Percentiles rank a stretch among this genome's conserved stretches.
Evolutionary conservation across 1,140 invertebrate species (phyloP).

Genomic region (Drosophila nigrodunni): DNA sequence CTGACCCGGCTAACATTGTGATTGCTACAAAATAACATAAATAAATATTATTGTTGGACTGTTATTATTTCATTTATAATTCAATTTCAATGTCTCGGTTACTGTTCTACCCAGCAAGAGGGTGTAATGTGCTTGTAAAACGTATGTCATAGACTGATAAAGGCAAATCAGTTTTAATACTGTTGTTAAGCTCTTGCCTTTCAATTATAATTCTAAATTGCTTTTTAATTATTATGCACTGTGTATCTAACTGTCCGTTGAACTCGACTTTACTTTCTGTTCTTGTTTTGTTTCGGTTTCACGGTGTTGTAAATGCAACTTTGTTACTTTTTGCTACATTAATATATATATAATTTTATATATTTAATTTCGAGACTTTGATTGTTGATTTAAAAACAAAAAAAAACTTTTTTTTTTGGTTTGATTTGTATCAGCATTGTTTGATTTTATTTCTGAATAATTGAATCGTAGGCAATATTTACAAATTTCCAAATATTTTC

Average conservation of each 20-base stretch:
- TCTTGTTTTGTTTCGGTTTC: neutral
- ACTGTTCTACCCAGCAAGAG: neutral
- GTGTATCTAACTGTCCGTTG: too few relatives aligned
- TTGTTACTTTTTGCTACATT: constrained; percentile 6
- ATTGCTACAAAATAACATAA: too few relatives aligned
- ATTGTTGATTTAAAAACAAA: constrained; percentile 1
- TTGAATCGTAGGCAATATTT: constrained; percentile 21
- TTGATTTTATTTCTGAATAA: constrained; percentile 7
- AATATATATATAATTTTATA: neutral
- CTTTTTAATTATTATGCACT: too few relatives aligned
- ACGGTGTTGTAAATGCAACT: constrained; percentile 8
- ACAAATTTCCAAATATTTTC: constrained; percentile 51
- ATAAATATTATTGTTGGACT: neutral
- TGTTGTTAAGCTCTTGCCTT: too few relatives aligned
- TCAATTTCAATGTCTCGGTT: neutral
- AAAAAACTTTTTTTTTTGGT: neutral
- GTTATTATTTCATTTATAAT: constrained; percentile 9
- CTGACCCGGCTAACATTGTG: too few relatives aligned
- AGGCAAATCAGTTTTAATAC: too few relatives aligned
- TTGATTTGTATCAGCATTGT: neutral
- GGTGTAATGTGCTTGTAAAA: too few relatives aligned
- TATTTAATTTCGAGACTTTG: constrained; percentile 5
- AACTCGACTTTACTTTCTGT: too few relatives aligned
- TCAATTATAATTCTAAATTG: too few relatives aligned
- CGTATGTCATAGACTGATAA: too few relatives aligned